phyloP scores from a whole-genome alignment of 37 sponge, comb jelly and placozoan genomes.

The Haliclona indistincta region DNA sequence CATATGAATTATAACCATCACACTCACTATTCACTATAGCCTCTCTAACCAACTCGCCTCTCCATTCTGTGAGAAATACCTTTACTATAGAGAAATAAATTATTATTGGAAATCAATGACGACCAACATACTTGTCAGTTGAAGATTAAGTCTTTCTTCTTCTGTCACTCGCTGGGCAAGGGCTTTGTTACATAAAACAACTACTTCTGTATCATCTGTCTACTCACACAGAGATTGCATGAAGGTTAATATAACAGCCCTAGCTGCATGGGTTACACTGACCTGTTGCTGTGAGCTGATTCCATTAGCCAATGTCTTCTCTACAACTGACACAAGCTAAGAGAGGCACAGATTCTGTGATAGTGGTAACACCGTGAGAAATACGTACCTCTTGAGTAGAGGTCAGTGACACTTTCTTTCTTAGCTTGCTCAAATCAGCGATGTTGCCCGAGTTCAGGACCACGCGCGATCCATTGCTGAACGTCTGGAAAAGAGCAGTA shows the following conservation, averaged over 20 bases:
- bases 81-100: conserved; percentile 44
- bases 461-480: not conserved
- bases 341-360: not conserved
- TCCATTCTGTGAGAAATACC: conserved; percentile 53
- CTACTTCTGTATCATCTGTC: not conserved
- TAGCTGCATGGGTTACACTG: not conserved
- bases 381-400: conserved; percentile 43
- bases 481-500: not conserved
- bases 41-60: conserved; percentile 13
- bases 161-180: conserved; percentile 16
- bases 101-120: not conserved
- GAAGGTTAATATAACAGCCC: too few species aligned
- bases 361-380: not conserved
- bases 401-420: conserved; percentile 37
- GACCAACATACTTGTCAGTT: conserved; percentile 12
- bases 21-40: conserved; percentile 44
- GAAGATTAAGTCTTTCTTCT: conserved; percentile 9
- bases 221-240: too few species aligned
- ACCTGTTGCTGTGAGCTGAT: not conserved
- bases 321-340: not conserved
- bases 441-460: conserved; percentile 50
- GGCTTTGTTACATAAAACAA: conserved; percentile 19
- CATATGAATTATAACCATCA: not conserved
- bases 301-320: not conserved
- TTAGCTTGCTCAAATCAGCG: conserved; percentile 50